phyloP scores from a whole-genome alignment of 2,797 vertebrate genomes.

The Esox lucius region DNA sequence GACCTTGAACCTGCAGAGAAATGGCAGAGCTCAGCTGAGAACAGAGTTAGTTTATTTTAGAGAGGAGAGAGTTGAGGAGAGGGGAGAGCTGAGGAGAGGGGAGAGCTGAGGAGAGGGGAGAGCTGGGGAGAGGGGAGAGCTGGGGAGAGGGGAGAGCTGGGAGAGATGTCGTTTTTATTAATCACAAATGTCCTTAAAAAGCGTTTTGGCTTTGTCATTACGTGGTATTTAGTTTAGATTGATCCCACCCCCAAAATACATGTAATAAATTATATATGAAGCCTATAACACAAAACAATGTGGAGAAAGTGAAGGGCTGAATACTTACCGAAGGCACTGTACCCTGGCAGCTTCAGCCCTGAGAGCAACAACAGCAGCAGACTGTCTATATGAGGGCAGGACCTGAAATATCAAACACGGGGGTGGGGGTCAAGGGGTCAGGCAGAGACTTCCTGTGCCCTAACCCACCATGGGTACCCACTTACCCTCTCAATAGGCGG shows the following conservation, averaged over 20 bases:
- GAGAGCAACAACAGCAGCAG: conserved; percentile 7
- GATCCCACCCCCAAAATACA: too few relatives aligned
- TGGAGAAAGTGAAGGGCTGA: conserved; percentile 15
- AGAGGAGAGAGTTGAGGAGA: background rate
- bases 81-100: too few relatives aligned
- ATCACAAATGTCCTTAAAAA: too few relatives aligned
- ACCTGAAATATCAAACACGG: conserved; percentile 65
- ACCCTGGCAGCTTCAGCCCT: too few relatives aligned
- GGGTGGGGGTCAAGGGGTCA: conserved; percentile 58
- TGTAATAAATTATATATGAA: too few relatives aligned
- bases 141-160: background rate
- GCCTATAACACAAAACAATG: too few relatives aligned
- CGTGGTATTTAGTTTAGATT: too few relatives aligned
- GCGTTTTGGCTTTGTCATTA: too few relatives aligned
- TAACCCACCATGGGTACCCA: conserved; percentile 70
- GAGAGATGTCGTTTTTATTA: background rate
- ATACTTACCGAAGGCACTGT: too few relatives aligned
- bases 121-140: too few relatives aligned
- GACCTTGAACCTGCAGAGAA: conserved; percentile 15
- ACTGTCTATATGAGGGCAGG: conserved; percentile 57
- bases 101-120: too few relatives aligned
- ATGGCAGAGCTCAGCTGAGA: background rate
- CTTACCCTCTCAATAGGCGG: conserved; percentile 72
- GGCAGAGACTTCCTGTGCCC: conserved; percentile 66
- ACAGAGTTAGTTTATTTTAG: background rate